Evolutionary conservation across 1,140 invertebrate species (phyloP), one percentile per base, ranked within the genome.

Genomic region (Dendroctonus valens): DNA sequence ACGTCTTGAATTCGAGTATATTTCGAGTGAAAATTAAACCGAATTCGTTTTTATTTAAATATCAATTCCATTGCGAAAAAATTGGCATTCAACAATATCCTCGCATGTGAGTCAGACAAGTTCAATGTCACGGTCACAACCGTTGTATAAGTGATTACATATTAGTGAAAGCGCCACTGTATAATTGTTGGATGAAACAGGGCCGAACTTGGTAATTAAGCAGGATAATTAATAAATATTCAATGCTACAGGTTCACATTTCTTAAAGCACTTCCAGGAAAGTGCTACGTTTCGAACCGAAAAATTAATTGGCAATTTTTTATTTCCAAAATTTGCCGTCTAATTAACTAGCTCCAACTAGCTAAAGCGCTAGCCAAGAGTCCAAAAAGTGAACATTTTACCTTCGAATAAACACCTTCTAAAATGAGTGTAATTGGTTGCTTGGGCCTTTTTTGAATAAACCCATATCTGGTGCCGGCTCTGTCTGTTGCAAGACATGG

Each of bases 131-230:
- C 55, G 55, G 55, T 58, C 55, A 44, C 11, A 41, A 37, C 41
- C 40, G 44, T 58, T 58, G 55, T 58, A 44, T 58, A 58, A 52
- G 12, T 52, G 55, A 58, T 58, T 58, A 58, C 55, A 58, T 58
- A 58, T 58, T 42, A 58, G 55, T 58, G 55, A 58, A 58, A 58
- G 55, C 55, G 55, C 55, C 55, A 58, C 55, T 42, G 55, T 42
- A 42, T 42, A 58, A 58, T 58, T 58, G 44, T 15, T 37, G 55
- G 12, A 5, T n/a, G 11, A 11, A n/a, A 8, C 53, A 55, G 53
- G 14, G 26, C 5, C 53, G 53, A 26, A 26, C 26, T 26, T 26
- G 26, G 26, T 55, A 55, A 7, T 55, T 3, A 39, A 37, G 50
- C 42, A 46, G 1, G 42, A 46, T 4, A 11, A 11, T 46, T 12